Base-by-base conservation (phyloP, 2,113 vertebrate genomes). In the Protomyctophum bolini region DNA sequence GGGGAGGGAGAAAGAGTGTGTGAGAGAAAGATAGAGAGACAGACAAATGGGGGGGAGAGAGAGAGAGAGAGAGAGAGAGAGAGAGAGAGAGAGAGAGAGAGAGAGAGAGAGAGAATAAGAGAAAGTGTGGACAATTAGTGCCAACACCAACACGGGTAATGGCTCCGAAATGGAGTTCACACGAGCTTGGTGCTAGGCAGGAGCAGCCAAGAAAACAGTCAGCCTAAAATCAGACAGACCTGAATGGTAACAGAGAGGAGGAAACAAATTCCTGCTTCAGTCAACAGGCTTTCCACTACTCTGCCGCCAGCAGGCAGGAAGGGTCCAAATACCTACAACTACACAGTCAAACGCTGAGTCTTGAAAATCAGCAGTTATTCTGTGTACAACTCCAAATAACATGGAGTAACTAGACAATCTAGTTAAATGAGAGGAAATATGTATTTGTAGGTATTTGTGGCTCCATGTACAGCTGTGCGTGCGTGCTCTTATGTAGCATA, bases 91-190 rank as follows among this genome's bases (percentile, higher is more conserved):
- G 64, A 69, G 77, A 58, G 29, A 67, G 71, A 84, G 71, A 65
- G 71, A 70, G 66, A 70, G 50, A 76, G 80, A 76, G 51, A 46
- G 28, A 68, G 78, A 50, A 28, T 68, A 59, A 62, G 75, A 82
- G 74, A 79, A 77, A 83, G 87, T 62, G 55, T 75, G 71, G 82
- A 83, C 84, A 85, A 90, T 90, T 91, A 91, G 86, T 86, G 88
- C 91, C 90, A 91, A 91, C 83, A 91, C 82, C 77, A 91, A 91
- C 89, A 91, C 61, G 75, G 86, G 75, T 87, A 91, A 90, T 87
- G 82, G 86, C 84, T 90, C 81, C 71, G 82, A 84, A 90, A 90
- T 87, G 75, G 85, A 89, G 82, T 88, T 90, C 87, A 91, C 86
- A 87, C 83, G 52, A 90, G 83, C 80, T 79, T 41, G 72, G 64